Conservation (phyloP, 2,113 vertebrate species). For the Pantherophis guttatus region DNA sequence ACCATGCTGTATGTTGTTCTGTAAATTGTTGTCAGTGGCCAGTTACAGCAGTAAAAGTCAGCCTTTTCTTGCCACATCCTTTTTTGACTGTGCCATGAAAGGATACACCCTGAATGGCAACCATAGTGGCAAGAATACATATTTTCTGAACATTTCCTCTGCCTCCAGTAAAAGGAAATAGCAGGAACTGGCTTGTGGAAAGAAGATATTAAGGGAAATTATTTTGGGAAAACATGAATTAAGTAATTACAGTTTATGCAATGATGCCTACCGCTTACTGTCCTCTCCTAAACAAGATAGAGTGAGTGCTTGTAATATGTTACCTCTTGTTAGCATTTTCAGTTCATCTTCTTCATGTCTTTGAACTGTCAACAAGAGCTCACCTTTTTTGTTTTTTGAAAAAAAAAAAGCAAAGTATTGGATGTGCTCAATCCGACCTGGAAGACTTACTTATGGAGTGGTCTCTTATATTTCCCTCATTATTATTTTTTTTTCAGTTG, state of each 20-base stretch:
- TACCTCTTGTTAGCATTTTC: neutral
- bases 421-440: neutral
- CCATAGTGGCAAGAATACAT: neutral
- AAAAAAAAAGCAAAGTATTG: conserved; percentile 25
- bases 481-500: conserved; percentile 50
- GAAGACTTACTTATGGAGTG: conserved; percentile 40
- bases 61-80: neutral
- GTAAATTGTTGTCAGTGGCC: neutral
- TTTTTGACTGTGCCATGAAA: neutral
- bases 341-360: neutral
- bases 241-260: neutral
- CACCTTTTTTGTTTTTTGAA: neutral
- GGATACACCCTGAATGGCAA: neutral
- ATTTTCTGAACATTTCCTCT: neutral
- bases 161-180: neutral
- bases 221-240: neutral
- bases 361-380: neutral
- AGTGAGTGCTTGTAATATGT: neutral
- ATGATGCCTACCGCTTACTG: neutral
- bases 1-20: neutral
- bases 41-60: neutral
- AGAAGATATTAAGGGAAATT: neutral
- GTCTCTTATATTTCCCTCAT: conserved; percentile 3
- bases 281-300: neutral
- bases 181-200: neutral